Conservation (phyloP, 2,797 vertebrate genomes). For the Anas capensis region DNA sequence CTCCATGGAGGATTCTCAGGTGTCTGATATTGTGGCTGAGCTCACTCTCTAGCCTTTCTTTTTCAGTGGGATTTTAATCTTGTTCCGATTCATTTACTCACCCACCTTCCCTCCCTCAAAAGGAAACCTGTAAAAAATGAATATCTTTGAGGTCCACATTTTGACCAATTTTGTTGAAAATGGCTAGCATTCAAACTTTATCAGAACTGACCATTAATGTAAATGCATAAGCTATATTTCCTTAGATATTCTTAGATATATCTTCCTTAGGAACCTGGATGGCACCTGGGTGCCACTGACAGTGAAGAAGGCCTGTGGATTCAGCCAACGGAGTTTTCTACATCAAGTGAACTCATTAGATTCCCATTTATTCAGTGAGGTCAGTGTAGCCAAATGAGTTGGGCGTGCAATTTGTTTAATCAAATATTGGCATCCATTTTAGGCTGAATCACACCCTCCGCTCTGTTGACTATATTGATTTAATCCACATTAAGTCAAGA, state of each 20-base stretch:
- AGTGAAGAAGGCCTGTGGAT: not conserved
- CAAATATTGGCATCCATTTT: not conserved
- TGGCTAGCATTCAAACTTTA: not conserved
- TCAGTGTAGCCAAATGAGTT: not conserved
- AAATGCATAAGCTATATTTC: conserved; percentile 5
- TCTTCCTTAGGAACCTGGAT: not conserved
- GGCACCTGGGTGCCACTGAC: not conserved
- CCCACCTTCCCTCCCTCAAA: not conserved
- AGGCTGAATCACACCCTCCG: not conserved
- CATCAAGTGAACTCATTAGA: not conserved
- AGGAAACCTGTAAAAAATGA: not conserved
- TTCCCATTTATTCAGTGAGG: not conserved
- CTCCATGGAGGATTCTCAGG: not conserved
- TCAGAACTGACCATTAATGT: not conserved
- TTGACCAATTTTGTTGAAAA: not conserved
- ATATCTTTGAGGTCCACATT: not conserved
- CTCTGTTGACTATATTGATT: not conserved
- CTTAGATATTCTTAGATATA: no score
- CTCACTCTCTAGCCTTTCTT: not conserved
- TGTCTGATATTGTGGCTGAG: not conserved
- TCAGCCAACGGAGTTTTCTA: not conserved
- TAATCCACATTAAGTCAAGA: not conserved
- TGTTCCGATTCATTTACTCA: not conserved
- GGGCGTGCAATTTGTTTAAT: not conserved
- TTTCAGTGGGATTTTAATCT: not conserved